Conservation (phyloP, 2,797 vertebrate species). For the Pelodytes ibericus region DNA sequence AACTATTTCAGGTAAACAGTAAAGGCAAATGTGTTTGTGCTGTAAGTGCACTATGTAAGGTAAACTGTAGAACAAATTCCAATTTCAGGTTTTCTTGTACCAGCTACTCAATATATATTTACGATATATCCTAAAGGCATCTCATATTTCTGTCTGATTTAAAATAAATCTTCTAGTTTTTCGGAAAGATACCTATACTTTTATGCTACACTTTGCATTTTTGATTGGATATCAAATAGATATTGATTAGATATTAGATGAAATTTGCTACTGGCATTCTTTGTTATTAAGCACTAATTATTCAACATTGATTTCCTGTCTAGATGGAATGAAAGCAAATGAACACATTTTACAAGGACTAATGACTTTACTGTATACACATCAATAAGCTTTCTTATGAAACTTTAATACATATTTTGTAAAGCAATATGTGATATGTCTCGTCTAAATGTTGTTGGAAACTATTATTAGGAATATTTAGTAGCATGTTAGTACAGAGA, state of each 20-base stretch:
- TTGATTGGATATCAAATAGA: slow-evolving; percentile 12
- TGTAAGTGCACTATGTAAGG: no score
- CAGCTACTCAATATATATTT: no score
- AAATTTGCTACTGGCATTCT: slow-evolving; percentile 33
- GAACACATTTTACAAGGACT: slow-evolving; percentile 22
- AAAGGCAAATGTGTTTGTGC: no score
- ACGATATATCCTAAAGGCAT: background rate
- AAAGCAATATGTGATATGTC: background rate
- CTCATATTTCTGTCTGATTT: background rate
- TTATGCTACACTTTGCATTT: slow-evolving; percentile 12
- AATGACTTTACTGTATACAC: slow-evolving; percentile 29
- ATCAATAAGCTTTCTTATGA: slow-evolving; percentile 18
- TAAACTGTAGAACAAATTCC: no score
- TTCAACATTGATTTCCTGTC: slow-evolving; percentile 32
- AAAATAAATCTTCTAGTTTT: background rate
- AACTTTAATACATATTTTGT: slow-evolving; percentile 20
- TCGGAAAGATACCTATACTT: background rate
- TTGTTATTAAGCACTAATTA: slow-evolving; percentile 36
- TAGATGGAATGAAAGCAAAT: slow-evolving; percentile 20
- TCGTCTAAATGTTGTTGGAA: background rate
- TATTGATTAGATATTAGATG: slow-evolving; percentile 30
- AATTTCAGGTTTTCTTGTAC: no score
- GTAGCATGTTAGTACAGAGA: no score
- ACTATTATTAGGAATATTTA: no score
- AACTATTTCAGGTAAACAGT: no score